phyloP scores from a whole-genome alignment of 2,888 invertebrate species.

The Chrysolina americana region DNA sequence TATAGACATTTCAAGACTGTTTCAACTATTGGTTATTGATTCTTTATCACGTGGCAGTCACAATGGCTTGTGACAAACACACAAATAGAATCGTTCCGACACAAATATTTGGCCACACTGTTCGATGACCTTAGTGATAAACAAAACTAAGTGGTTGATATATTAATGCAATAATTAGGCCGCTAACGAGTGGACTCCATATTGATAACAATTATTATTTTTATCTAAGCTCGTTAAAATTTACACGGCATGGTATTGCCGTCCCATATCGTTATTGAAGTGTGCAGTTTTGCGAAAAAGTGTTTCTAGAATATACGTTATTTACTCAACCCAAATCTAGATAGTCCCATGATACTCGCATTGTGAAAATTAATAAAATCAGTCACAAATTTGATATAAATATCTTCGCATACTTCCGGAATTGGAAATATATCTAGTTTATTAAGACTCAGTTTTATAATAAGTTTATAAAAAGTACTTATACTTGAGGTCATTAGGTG shows the following conservation, averaged over 20 bases:
- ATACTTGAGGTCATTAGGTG: no score
- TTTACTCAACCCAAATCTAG: not conserved
- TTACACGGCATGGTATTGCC: slow-evolving; percentile 37
- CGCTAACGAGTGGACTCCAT: slow-evolving; percentile 42
- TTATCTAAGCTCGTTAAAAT: slow-evolving; percentile 52
- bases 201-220: slow-evolving; percentile 46
- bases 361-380: no score
- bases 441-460: no score
- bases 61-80: not conserved
- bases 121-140: slow-evolving; percentile 48
- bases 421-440: no score
- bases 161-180: slow-evolving; percentile 49
- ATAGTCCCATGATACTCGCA: no score
- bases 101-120: slow-evolving; percentile 43
- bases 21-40: not conserved
- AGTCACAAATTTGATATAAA: no score
- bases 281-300: not conserved
- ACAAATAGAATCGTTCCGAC: slow-evolving; percentile 6
- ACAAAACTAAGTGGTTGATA: slow-evolving; percentile 41
- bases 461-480: no score
- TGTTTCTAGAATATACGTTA: not conserved
- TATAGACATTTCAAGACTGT: not conserved
- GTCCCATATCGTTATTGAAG: slow-evolving; percentile 6
- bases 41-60: not conserved
- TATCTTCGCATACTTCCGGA: no score